phyloP scores from a whole-genome alignment of 1,140 invertebrate genomes.

The Paralvinella palmiformis region DNA sequence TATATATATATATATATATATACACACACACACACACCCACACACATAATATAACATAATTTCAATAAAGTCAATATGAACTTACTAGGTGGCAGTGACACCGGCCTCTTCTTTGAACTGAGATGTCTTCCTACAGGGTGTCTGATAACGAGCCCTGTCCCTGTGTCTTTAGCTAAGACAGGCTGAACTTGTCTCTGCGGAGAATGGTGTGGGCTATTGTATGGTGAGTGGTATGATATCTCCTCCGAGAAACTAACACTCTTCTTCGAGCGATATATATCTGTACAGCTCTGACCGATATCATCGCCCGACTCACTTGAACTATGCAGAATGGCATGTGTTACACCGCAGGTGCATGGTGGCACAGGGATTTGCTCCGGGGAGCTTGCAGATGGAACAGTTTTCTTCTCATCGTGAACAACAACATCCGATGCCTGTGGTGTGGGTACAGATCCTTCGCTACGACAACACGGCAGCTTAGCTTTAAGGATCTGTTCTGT shows the following conservation, averaged over 20 bases:
- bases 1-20: too few species aligned
- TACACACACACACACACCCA: too few species aligned
- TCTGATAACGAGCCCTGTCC: too few species aligned
- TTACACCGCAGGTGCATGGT: constrained; percentile 1
- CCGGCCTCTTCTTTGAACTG: too few species aligned
- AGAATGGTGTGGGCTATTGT: constrained; percentile 11
- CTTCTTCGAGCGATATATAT: constrained; percentile 18
- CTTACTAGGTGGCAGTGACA: too few species aligned
- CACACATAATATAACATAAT: too few species aligned
- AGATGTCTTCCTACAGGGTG: too few species aligned
- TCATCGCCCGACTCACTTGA: constrained; percentile 6
- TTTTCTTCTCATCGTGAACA: not conserved
- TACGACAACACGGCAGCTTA: not conserved
- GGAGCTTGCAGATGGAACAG: not conserved
- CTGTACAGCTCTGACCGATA: constrained; percentile 4
- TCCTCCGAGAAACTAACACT: constrained; percentile 21
- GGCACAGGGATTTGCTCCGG: constrained; percentile 8
- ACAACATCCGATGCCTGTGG: too few species aligned
- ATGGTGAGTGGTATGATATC: constrained; percentile 16
- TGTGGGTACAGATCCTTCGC: too few species aligned
- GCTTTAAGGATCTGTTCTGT: not conserved
- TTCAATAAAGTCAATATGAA: too few species aligned
- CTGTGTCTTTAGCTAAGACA: not conserved
- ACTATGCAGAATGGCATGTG: constrained; percentile 6
- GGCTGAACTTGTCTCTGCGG: not conserved